A percentile compares a stretch with the other conserved stretches of the same genome.
Evolutionary conservation across 2,113 vertebrate species (phyloP).

Genomic region (Hyperopisus bebe): DNA sequence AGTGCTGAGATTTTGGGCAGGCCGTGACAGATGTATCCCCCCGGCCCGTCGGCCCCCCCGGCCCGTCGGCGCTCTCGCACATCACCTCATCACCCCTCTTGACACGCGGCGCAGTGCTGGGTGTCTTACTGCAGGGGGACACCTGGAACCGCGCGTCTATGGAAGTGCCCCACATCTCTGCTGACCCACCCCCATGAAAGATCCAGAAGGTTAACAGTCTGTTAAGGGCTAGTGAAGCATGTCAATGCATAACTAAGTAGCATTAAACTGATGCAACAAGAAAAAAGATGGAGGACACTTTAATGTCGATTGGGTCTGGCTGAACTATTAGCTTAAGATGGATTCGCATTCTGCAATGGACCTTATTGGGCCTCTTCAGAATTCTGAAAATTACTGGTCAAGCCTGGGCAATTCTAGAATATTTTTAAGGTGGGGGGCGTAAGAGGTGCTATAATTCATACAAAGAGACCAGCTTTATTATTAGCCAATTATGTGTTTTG

Average conservation of each 20-base stretch:
- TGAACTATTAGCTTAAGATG: not conserved
- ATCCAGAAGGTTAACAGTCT: conserved; percentile 10
- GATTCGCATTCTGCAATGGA: not conserved
- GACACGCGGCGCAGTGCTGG: not conserved
- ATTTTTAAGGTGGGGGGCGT: not conserved
- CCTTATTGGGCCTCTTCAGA: not conserved
- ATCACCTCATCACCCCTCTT: not conserved
- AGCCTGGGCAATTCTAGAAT: not conserved
- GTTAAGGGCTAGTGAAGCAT: conserved; percentile 17
- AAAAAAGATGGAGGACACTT: not conserved
- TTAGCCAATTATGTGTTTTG: not conserved
- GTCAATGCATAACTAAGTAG: not conserved
- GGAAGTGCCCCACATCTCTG: conserved; percentile 20
- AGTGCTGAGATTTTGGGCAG: not conserved
- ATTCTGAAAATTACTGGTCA: not conserved
- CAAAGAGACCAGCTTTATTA: not conserved
- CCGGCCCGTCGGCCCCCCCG: not conserved
- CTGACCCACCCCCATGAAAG: conserved; percentile 18
- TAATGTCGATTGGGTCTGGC: not conserved
- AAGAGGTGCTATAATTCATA: not conserved
- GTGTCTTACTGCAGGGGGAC: not conserved
- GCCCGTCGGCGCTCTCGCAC: not conserved
- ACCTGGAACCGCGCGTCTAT: not conserved
- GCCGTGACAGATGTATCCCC: not conserved
- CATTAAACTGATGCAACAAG: not conserved